Evolutionary conservation across 2,888 invertebrate species (phyloP).

Genomic region (Lingula anatina): DNA sequence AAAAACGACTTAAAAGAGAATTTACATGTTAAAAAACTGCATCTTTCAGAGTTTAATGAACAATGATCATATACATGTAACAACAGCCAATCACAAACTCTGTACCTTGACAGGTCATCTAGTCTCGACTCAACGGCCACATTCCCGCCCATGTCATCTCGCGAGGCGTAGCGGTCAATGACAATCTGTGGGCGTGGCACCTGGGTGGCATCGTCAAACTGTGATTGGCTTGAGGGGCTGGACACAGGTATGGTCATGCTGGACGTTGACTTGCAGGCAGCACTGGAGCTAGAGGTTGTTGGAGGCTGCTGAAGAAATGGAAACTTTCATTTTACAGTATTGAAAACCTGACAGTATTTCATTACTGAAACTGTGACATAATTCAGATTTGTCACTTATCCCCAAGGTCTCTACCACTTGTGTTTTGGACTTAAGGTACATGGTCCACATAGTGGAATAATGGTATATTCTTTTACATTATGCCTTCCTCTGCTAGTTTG

Average conservation of each 20-base stretch:
- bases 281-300: conserved; percentile 30
- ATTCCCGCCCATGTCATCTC: neutral
- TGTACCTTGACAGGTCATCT: conserved; percentile 40
- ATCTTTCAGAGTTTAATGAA: neutral
- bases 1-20: neutral
- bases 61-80: neutral
- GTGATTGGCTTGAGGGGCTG: conserved; percentile 44
- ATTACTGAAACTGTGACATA: no score
- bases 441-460: no score
- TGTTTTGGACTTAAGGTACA: no score
- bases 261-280: conserved; percentile 42
- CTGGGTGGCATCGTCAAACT: conserved; percentile 32
- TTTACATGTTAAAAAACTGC: neutral
- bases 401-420: no score
- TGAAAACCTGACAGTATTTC: no score
- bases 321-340: no score
- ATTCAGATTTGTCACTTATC: no score
- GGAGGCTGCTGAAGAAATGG: conserved; percentile 16
- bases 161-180: conserved; percentile 7
- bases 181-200: conserved; percentile 9
- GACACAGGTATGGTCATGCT: conserved; percentile 47
- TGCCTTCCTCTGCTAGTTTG: no score
- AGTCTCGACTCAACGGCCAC: conserved; percentile 40
- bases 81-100: neutral
- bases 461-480: no score